Base-by-base conservation (phyloP, 1,140 invertebrate species). In the Sinonovacula constricta region DNA sequence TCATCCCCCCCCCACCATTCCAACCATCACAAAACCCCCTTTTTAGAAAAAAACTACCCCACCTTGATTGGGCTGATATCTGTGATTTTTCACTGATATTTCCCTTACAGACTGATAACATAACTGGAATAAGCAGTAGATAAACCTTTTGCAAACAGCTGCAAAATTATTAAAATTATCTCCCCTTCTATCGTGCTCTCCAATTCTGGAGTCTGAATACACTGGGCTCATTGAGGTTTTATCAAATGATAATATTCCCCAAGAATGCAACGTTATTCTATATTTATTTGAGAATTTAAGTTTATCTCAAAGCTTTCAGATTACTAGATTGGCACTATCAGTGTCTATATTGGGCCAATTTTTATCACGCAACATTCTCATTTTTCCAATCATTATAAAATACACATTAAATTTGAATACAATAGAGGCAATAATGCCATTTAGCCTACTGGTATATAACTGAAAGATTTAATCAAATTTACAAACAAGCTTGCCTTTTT, bases 151-250 rank as follows among this genome's bases (percentile, higher is more conserved):
- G n/a, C n/a, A 62, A 67, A 78, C 75, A 78, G 75, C 75, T 78
- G 75, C 75, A 78, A 70, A 78, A 78, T 68, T 78, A 78, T 78
- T 78, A 78, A 78, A 78, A 60, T 78, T 69, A 78, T 78, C 72
- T 76, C 72, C 72, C 72, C 36, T 76, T 76, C n/a, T n/a, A 76
- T 76, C 72, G n/a, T n/a, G 28, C 34, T 76, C 63, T 76, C 33
- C 51, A 67, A 34, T 59, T 57, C 57, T 45, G 72, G 67, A 65
- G 72, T 33, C 18, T 56, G 45, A 51, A n/a, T 56, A 66, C 63
- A 66, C 49, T 45, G 63, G 53, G 67, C 45, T 67, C 72, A 76
- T 76, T 76, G 72, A 76, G 56, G 72, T 76, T 66, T 74, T 76
- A 76, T 76, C 72, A 67, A 76, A 76, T 33, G 56, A 67, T 49